Evolutionary conservation across 1,140 invertebrate genomes (phyloP).

Genomic region (Lucilia cuprina): DNA sequence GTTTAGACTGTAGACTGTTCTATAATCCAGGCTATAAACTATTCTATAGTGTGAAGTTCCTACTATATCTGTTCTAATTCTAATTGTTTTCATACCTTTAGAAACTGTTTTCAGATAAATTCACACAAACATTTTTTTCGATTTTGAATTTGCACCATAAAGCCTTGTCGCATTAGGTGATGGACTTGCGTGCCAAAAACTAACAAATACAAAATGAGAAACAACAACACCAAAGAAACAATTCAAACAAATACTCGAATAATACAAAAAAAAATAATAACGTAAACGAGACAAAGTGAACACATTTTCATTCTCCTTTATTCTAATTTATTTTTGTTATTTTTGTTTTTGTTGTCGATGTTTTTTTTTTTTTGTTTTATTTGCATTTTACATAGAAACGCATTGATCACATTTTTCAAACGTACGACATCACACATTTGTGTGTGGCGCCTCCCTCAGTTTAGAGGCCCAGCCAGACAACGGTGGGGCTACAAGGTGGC

Average conservation of each 20-base stretch:
- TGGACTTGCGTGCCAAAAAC: conserved; percentile 30
- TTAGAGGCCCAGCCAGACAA: conserved; percentile 21
- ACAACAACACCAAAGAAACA: neutral
- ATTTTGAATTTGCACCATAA: conserved; percentile 18
- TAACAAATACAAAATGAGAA: neutral
- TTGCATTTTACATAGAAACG: conserved; percentile 10
- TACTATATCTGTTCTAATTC: too few species aligned
- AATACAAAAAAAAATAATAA: neutral
- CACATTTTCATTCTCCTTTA: conserved; percentile 17
- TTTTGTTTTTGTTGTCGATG: neutral
- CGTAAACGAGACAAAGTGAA: conserved; percentile 16
- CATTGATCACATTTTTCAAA: conserved; percentile 28
- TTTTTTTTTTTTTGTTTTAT: neutral
- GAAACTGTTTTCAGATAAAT: neutral
- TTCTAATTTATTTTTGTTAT: conserved; percentile 16
- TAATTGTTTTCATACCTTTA: neutral
- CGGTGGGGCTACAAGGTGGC: conserved; percentile 2
- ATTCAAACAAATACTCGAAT: neutral
- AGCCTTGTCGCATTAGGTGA: conserved; percentile 28
- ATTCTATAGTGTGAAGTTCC: too few species aligned
- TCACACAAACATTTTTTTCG: neutral
- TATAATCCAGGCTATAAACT: too few species aligned
- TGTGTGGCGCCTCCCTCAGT: conserved; percentile 31
- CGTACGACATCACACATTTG: conserved; percentile 20
- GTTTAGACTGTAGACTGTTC: too few species aligned